Evolutionary conservation across 2,797 vertebrate species (phyloP).

Genomic region (Hypotaenidia philippensis): DNA sequence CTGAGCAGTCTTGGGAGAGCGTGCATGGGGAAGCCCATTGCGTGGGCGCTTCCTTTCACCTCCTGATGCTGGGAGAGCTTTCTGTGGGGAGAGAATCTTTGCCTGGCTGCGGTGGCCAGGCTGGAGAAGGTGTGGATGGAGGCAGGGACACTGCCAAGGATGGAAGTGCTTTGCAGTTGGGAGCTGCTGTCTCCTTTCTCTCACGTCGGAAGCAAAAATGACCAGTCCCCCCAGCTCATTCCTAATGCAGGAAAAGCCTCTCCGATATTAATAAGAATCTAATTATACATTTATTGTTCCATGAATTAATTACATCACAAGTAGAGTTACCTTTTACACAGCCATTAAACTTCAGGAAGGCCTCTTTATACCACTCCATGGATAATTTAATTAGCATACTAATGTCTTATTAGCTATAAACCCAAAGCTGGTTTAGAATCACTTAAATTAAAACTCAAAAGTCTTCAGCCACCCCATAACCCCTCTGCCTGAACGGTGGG

Average conservation of each 20-base stretch:
- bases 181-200: background rate
- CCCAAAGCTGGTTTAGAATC: constrained; percentile 72
- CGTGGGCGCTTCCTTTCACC: background rate
- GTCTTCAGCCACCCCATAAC: constrained; percentile 26
- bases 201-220: background rate
- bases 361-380: constrained; percentile 72
- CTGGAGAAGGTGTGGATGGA: background rate
- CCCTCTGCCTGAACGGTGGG: background rate
- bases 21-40: background rate
- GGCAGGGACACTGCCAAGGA: background rate
- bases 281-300: constrained; percentile 80
- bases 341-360: constrained; percentile 80
- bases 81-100: accelerated
- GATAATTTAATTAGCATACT: constrained; percentile 79
- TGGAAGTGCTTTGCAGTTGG: background rate
- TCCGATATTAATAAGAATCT: constrained; percentile 77
- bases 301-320: constrained; percentile 78
- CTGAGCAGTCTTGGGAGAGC: background rate
- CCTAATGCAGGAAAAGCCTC: constrained; percentile 59
- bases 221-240: background rate
- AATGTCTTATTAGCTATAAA: constrained; percentile 75
- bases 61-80: accelerated
- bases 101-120: background rate
- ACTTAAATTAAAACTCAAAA: constrained; percentile 69
- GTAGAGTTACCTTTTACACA: constrained; percentile 77